phyloP scores from a whole-genome alignment of 1,140 invertebrate species.

The Drosophila nikananu region DNA sequence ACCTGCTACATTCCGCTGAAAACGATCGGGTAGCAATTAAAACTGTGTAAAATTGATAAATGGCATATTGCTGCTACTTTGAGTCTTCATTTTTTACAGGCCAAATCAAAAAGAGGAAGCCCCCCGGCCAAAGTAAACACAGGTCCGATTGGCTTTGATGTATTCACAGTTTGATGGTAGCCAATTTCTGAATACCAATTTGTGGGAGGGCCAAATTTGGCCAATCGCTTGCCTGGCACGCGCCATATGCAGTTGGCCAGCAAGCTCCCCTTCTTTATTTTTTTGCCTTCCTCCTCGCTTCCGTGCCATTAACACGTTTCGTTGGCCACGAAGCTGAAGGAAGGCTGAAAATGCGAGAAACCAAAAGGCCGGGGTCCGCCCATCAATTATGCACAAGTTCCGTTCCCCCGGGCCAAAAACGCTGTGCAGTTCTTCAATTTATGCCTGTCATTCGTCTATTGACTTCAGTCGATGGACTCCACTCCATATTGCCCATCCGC shows the following conservation, averaged over 20 bases:
- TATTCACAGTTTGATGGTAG: constrained; percentile 43
- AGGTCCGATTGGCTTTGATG: constrained; percentile 57
- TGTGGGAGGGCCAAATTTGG: constrained; percentile 69
- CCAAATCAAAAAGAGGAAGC: constrained; percentile 18
- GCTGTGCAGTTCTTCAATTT: constrained; percentile 71
- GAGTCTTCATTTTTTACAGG: constrained; percentile 6
- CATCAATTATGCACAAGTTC: constrained; percentile 80
- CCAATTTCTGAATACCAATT: constrained; percentile 67
- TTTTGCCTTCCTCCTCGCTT: constrained; percentile 48
- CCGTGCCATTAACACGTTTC: constrained; percentile 79
- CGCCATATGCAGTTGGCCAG: constrained; percentile 69
- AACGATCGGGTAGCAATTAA: constrained; percentile 31
- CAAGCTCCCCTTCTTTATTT: constrained; percentile 32
- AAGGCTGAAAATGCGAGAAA: constrained; percentile 12
- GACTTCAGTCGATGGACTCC: constrained; percentile 51
- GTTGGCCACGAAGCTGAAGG: constrained; percentile 14
- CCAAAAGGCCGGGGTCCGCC: constrained; percentile 22
- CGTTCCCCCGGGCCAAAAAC: constrained; percentile 40
- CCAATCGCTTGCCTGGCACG: constrained; percentile 69
- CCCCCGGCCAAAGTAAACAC: constrained; percentile 46
- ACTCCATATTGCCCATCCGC: constrained; percentile 61
- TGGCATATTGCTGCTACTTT: constrained; percentile 40
- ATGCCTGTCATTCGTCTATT: constrained; percentile 57
- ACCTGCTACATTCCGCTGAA: constrained; percentile 56
- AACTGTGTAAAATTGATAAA: constrained; percentile 59